These are phyloP conservation scores for Prenolepis imparis DNA, from an alignment of 2,888 invertebrate genomes.

Conservation along the genomic window DNA sequence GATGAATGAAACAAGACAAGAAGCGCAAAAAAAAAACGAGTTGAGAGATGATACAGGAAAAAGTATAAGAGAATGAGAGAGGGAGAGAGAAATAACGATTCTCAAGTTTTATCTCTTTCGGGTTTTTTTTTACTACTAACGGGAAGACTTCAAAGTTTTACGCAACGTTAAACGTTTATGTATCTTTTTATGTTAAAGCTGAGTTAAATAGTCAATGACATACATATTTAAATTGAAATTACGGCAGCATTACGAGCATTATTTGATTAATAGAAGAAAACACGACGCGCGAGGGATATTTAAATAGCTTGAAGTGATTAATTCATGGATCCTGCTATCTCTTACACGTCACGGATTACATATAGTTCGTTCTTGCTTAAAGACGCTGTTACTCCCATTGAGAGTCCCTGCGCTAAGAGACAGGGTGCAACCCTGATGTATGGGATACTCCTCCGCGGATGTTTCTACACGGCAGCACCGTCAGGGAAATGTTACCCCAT, in stretches of 20 bases:
- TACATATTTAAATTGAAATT: not conserved
- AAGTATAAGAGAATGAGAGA: constrained; percentile 14
- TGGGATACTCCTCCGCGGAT: constrained; percentile 74
- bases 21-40: constrained; percentile 30
- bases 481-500: constrained; percentile 80
- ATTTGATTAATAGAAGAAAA: not conserved
- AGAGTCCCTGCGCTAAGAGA: constrained; percentile 62
- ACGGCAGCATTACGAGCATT: not conserved
- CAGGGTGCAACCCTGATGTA: constrained; percentile 73
- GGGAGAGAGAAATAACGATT: constrained; percentile 28
- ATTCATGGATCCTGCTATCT: not conserved
- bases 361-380: not conserved
- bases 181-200: constrained; percentile 4
- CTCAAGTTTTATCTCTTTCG: constrained; percentile 46
- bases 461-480: constrained; percentile 73
- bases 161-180: constrained; percentile 2
- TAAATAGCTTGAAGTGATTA: not conserved
- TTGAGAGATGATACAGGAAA: constrained; percentile 21
- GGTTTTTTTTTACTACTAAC: constrained; percentile 23
- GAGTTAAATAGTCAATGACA: not conserved
- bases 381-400: constrained; percentile 13
- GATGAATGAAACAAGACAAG: constrained; percentile 72
- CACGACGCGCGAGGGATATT: not conserved
- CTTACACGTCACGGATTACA: not conserved
- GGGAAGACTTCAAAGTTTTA: constrained; percentile 25